These are phyloP conservation scores for Epinotia brunnichana DNA, from an alignment of 2,888 invertebrate genomes.

Conservation along the genomic window DNA sequence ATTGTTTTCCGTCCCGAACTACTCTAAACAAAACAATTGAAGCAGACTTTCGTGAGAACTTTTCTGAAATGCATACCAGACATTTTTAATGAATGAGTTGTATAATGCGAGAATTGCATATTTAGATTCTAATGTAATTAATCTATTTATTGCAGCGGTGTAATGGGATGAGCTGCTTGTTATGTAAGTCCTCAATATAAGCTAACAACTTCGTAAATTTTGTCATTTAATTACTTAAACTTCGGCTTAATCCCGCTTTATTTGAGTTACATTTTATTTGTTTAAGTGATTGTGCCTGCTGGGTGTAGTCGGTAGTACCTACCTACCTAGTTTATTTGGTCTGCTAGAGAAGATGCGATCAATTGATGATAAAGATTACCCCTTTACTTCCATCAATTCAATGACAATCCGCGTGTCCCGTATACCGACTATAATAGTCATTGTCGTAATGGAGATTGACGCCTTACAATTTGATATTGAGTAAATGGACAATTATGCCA, in stretches of 20 bases:
- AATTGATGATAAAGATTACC: conserved; percentile 50
- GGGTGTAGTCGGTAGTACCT: too few species aligned
- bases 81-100: conserved; percentile 23
- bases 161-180: not conserved
- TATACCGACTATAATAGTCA: conserved; percentile 62
- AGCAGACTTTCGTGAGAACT: conserved; percentile 61
- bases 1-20: conserved; percentile 66
- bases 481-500: conserved; percentile 42
- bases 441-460: conserved; percentile 72
- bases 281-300: conserved; percentile 1
- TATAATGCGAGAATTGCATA: conserved; percentile 25
- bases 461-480: conserved; percentile 50
- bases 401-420: conserved; percentile 69
- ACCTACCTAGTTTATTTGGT: conserved; percentile 15
- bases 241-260: not conserved
- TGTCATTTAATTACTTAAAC: not conserved
- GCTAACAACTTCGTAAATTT: not conserved
- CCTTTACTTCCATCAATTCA: conserved; percentile 55
- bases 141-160: conserved; percentile 17
- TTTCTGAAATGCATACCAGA: conserved; percentile 42
- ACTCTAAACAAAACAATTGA: conserved; percentile 46
- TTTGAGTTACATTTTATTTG: not conserved
- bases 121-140: conserved; percentile 18
- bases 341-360: conserved; percentile 44
- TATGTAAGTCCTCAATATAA: not conserved